Evolutionary conservation across 2,888 invertebrate species (phyloP), one percentile per base, ranked within the genome.

Genomic region (Dasysyrphus albostriatus): DNA sequence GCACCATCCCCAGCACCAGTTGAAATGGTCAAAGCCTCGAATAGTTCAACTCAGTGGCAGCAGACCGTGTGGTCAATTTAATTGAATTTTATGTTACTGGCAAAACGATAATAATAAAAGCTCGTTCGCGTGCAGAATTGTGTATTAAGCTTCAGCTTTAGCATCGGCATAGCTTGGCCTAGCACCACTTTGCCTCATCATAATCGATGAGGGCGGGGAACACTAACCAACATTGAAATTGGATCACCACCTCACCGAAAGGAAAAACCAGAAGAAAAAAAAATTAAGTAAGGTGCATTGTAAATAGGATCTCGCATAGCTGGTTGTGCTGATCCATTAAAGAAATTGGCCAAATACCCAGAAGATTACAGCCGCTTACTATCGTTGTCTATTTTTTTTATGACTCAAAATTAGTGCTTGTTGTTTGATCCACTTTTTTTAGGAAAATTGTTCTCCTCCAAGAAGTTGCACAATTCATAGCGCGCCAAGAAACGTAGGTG

Each of bases 71-170:
- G 87, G 78, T 72, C 78, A 83, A 75, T 87, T 78, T 87, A 87
- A 83, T 87, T 87, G 87, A 87, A 87, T 87, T 87, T 87, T 87
- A 87, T 87, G 69, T 59, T 83, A 85, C 77, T 73, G 81, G 72
- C 63, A 61, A 72, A 65, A 77, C 69, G 76, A 69, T 85, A 77
- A 65, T 32, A 61, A 69, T 80, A 76, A 67, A 83, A 79, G 56
- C 44, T 76, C 39, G 10, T 47, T 73, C 58, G 51, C 42, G 49
- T 7, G 39, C n/a, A 54, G 44, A 39, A 37, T n/a, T 34, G 12
- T 9, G 24, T 49, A n/a, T n/a, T n/a, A n/a, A n/a, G n/a, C 19
- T 49, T 49, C 65, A 8, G 24, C 19, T 9, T 12, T 37, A 47
- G 51, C 61, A 19, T 37, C 29, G 51, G 54, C 54, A 12, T 54